Evolutionary conservation across 2,797 vertebrate species (phyloP).

Genomic region (Mallotus villosus): DNA sequence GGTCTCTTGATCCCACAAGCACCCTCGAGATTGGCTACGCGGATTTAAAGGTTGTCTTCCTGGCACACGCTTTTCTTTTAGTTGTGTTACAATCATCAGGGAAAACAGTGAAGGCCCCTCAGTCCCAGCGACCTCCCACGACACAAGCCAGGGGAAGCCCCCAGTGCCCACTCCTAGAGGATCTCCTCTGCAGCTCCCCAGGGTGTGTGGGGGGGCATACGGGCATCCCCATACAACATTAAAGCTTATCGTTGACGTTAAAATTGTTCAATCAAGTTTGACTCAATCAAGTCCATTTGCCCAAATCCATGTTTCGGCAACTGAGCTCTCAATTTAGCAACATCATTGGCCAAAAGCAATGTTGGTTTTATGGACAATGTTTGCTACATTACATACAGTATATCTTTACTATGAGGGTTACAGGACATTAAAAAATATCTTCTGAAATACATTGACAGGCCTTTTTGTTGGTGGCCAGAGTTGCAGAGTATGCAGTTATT

Average conservation of each 20-base stretch:
- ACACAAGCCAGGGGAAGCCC: conserved; percentile 17
- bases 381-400: conserved; percentile 23
- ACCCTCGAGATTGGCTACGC: conserved; percentile 59
- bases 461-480: conserved; percentile 37
- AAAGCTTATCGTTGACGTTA: conserved; percentile 2
- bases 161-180: not conserved
- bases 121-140: conserved; percentile 23
- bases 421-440: conserved; percentile 19
- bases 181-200: not conserved
- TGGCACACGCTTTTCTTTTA: conserved; percentile 56
- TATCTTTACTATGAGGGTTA: conserved; percentile 18
- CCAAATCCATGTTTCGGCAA: conserved; percentile 46
- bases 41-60: conserved; percentile 52
- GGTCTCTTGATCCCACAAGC: conserved; percentile 60
- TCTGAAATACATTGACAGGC: conserved; percentile 35
- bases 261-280: conserved; percentile 18
- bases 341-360: conserved; percentile 33
- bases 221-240: not conserved
- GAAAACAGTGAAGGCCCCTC: conserved; percentile 50
- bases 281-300: conserved; percentile 23
- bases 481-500: conserved; percentile 65
- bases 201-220: no score
- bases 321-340: conserved; percentile 26
- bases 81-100: conserved; percentile 44
- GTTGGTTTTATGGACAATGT: conserved; percentile 35